Base-by-base conservation (phyloP, 2,113 vertebrate genomes). In the Tonatia bakeri region DNA sequence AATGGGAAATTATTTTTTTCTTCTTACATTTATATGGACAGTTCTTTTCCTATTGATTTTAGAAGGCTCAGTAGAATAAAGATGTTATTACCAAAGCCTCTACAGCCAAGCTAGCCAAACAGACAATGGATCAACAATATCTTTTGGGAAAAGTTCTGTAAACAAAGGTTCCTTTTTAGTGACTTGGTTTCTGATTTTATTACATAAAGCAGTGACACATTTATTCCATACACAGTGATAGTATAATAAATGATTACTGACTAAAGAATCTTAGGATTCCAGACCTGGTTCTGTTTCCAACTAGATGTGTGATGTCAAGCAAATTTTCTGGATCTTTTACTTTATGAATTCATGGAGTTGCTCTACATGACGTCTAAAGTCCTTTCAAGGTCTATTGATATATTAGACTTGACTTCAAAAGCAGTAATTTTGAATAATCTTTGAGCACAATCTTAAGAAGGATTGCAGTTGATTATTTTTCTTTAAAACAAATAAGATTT, bases 361-460 rank as follows among this genome's bases (percentile, higher is more conserved):
- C 0, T 36, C 43, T 28, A 54, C 26, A 16, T 84, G 36, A 36
- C 40, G 26, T 76, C 17, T 75, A 28, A 79, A 8, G 56, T 91
- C 33, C 17, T 82, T 87, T 90, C 75, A 40, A n/a, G 19, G 15
- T 94, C 17, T 33, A 31, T 4, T 90, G 43, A 52, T 77, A 6
- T 54, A 31, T 92, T 17, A 28, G 7, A 40, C 36, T 69, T 24
- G 75, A 33, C 7, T 20, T 56, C 54, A 72, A 47, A 91, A 89
- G 2, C 7, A 73, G 13, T 90, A n/a, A 28, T 95, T 67, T n/a
- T 76, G 33, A 92, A 33, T 77, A 69, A 61, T 59, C 15, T 76
- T 82, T 87, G 40, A 83, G 72, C 38, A 65, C 79, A 59, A 73
- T 87, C n/a, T 79, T 73, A 61, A 76, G 67, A 85, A 90, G 26